Evolutionary conservation across 2,888 invertebrate species (phyloP).

Genomic region (Rhingia campestris): DNA sequence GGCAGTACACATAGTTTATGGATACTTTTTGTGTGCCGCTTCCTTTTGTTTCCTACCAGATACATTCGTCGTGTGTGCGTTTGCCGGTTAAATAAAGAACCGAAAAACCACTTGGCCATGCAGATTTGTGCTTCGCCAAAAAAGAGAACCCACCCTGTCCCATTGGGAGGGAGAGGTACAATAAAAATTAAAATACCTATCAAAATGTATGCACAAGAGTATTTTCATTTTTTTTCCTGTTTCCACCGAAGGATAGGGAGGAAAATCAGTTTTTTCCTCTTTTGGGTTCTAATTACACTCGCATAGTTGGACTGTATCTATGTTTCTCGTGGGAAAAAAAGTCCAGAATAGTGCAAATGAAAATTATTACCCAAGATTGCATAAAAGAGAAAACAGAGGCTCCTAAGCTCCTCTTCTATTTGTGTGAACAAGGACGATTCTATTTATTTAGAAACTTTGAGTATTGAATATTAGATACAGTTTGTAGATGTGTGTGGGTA

Average conservation of each 20-base stretch:
- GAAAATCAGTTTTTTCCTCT: constrained; percentile 38
- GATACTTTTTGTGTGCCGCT: constrained; percentile 14
- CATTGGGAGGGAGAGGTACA: constrained; percentile 1
- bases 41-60: constrained; percentile 24
- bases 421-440: constrained; percentile 33
- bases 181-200: constrained; percentile 63
- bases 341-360: constrained; percentile 43
- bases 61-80: constrained; percentile 11
- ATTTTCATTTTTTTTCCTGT: constrained; percentile 21
- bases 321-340: constrained; percentile 13
- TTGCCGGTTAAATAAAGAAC: constrained; percentile 62
- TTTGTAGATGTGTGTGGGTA: background rate
- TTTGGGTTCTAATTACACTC: constrained; percentile 33
- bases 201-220: constrained; percentile 53
- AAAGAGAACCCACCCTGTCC: background rate
- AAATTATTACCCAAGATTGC: constrained; percentile 56
- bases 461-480: constrained; percentile 57
- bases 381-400: constrained; percentile 16
- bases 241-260: constrained; percentile 22
- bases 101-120: constrained; percentile 59
- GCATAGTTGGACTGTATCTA: constrained; percentile 3
- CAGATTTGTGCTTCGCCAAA: constrained; percentile 38
- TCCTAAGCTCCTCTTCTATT: background rate
- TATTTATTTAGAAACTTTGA: constrained; percentile 54
- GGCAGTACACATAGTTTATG: constrained; percentile 36